Conservation (phyloP, 1,140 invertebrate species). For the Lasioglossum albipes region DNA sequence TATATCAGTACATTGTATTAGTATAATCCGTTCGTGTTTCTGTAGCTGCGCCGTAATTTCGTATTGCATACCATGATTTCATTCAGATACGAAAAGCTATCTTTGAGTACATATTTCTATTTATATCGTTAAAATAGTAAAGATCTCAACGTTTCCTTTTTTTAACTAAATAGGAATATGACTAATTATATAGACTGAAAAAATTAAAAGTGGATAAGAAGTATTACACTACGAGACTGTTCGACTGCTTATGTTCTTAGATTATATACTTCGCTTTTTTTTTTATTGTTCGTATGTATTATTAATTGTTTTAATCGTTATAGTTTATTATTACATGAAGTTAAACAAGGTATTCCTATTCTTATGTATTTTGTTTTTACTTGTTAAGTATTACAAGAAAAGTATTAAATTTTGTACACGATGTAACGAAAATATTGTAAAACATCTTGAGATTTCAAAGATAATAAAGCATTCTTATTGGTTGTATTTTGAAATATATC, state of each 20-base stretch:
- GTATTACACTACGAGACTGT: slow-evolving; percentile 1
- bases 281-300: slow-evolving; percentile 6
- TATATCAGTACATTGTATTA: slow-evolving; percentile 2
- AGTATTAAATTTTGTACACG: slow-evolving; percentile 14
- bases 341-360: background rate
- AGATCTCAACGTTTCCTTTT: slow-evolving; percentile 1
- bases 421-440: slow-evolving; percentile 19
- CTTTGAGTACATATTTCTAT: slow-evolving; percentile 7
- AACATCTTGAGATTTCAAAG: slow-evolving; percentile 13
- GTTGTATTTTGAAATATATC: slow-evolving; percentile 12
- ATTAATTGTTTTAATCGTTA: slow-evolving; percentile 7
- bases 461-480: slow-evolving; percentile 42
- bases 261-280: background rate
- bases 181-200: background rate
- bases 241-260: background rate
- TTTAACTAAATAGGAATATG: background rate
- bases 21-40: background rate
- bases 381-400: background rate
- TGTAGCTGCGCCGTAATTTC: background rate
- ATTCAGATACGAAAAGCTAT: background rate
- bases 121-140: slow-evolving; percentile 6
- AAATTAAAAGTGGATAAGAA: background rate
- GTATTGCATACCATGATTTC: background rate
- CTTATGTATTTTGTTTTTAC: background rate
- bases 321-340: slow-evolving; percentile 24